These are phyloP conservation scores for Triops longicaudatus DNA, from an alignment of 1,140 invertebrate species.

Conservation along the genomic window DNA sequence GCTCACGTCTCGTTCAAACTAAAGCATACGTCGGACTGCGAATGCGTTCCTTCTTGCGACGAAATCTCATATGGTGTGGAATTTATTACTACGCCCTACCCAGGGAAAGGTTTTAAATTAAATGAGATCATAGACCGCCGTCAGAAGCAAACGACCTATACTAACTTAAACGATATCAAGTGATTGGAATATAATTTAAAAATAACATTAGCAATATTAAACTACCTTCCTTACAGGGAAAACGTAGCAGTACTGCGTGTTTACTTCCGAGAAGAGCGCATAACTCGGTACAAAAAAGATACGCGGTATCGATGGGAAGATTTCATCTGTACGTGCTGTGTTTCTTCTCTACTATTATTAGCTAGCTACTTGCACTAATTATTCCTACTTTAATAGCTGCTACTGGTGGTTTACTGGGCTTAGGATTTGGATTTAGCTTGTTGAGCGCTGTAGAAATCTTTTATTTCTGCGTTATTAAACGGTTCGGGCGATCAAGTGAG, in stretches of 20 bases:
- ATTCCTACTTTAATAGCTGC: background rate
- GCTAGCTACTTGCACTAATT: background rate
- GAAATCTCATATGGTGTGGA: background rate
- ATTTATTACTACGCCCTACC: background rate
- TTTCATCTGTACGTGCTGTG: conserved; percentile 14
- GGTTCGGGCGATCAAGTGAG: background rate
- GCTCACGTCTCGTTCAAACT: background rate
- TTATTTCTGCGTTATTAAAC: conserved; percentile 19
- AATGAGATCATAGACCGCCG: background rate
- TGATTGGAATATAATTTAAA: background rate
- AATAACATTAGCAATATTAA: background rate
- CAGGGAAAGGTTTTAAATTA: background rate
- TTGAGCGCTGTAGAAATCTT: conserved; percentile 20
- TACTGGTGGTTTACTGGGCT: conserved; percentile 17
- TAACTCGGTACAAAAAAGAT: conserved; percentile 6
- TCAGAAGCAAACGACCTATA: background rate
- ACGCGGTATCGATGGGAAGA: conserved; percentile 16
- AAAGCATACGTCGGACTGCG: background rate
- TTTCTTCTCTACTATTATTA: background rate
- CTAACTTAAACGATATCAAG: background rate
- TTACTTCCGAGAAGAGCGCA: conserved; percentile 2
- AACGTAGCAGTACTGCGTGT: conserved; percentile 16
- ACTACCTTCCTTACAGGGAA: background rate
- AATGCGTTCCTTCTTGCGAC: background rate
- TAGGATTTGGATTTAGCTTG: conserved; percentile 22